phyloP scores from a whole-genome alignment of 2,888 invertebrate genomes.

The Pemphredon lugubris region DNA sequence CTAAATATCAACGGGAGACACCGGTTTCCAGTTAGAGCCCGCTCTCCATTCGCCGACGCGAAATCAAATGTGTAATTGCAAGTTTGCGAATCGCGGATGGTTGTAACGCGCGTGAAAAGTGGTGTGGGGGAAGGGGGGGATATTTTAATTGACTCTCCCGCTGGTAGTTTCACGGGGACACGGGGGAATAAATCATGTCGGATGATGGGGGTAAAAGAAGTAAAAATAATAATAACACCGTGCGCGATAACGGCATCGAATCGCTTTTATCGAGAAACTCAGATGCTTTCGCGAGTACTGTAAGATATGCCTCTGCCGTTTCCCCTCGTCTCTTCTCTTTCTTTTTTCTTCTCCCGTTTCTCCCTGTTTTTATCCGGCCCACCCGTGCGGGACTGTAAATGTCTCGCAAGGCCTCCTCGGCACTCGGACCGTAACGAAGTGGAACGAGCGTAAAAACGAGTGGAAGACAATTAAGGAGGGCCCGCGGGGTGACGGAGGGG shows the following conservation, averaged over 20 bases:
- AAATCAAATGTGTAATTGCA: neutral
- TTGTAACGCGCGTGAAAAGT: neutral
- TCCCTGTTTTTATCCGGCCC: slow-evolving; percentile 57
- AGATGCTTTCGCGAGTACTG: slow-evolving; percentile 4
- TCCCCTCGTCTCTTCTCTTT: slow-evolving; percentile 4
- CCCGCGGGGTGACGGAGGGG: slow-evolving; percentile 21
- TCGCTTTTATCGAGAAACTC: neutral
- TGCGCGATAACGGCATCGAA: neutral
- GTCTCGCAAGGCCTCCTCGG: slow-evolving; percentile 62
- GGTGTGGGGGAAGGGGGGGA: neutral
- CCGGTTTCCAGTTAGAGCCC: too few species aligned
- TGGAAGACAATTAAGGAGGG: slow-evolving; percentile 72
- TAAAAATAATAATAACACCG: neutral
- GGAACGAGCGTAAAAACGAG: slow-evolving; percentile 75
- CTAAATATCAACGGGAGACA: too few species aligned
- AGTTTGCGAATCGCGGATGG: neutral
- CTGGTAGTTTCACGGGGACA: neutral
- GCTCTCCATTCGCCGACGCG: too few species aligned
- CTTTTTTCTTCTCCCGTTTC: slow-evolving; percentile 17
- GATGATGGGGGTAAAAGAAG: neutral
- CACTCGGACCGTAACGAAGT: slow-evolving; percentile 70
- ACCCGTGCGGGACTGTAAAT: slow-evolving; percentile 65
- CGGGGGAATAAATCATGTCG: neutral
- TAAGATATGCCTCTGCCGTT: slow-evolving; percentile 20
- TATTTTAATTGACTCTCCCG: neutral